Evolutionary conservation across 2,113 vertebrate species (phyloP).

Genomic region (Verasper variegatus): DNA sequence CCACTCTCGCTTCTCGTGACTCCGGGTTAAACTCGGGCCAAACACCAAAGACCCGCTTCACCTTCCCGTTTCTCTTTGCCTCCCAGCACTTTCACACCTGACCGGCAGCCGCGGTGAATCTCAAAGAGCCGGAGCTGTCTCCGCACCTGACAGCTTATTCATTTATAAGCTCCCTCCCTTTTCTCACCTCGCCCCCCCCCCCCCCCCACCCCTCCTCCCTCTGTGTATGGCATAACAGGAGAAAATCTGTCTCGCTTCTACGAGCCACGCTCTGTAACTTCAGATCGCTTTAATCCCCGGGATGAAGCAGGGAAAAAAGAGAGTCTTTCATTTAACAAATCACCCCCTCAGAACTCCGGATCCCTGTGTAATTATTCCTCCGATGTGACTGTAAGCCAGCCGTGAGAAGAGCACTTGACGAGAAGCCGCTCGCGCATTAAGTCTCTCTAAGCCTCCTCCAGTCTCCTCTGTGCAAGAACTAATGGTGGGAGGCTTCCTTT

Average conservation of each 20-base stretch:
- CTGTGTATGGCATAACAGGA: conserved; percentile 59
- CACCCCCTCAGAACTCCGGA: conserved; percentile 47
- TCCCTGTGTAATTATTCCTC: conserved; percentile 71
- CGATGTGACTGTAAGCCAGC: conserved; percentile 59
- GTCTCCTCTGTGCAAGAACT: conserved; percentile 39
- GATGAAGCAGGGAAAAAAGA: conserved; percentile 41
- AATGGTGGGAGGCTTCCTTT: conserved; percentile 31
- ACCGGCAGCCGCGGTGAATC: conserved; percentile 14
- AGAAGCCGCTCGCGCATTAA: conserved; percentile 61
- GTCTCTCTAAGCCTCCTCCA: conserved; percentile 56
- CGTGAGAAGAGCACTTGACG: conserved; percentile 68
- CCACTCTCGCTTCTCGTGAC: background rate
- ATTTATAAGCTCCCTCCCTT: conserved; percentile 43
- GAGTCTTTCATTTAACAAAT: conserved; percentile 66
- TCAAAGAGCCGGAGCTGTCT: conserved; percentile 45
- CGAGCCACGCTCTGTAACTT: conserved; percentile 58
- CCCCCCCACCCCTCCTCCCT: background rate
- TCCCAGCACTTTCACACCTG: conserved; percentile 50
- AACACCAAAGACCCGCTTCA: background rate
- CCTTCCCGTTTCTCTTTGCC: background rate
- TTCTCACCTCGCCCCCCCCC: background rate
- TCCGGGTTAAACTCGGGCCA: conserved; percentile 17
- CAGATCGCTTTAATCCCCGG: conserved; percentile 69
- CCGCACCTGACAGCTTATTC: conserved; percentile 66
- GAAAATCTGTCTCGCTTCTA: conserved; percentile 62